These are phyloP conservation scores for Todiramphus saurophagus DNA, from an alignment of 2,113 vertebrate species.

Conservation along the genomic window DNA sequence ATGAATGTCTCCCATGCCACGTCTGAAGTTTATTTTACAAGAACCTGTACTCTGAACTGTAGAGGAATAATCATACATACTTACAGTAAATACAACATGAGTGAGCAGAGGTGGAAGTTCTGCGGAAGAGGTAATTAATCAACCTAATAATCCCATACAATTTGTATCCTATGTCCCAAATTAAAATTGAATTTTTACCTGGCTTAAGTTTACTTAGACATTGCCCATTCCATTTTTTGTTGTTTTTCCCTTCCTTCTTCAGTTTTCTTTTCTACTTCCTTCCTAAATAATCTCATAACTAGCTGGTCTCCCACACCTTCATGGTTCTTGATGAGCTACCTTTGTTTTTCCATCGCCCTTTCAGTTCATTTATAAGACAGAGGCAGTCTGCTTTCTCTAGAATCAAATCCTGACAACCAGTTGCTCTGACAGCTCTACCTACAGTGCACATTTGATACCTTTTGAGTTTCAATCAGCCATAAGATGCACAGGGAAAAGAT, in stretches of 20 bases:
- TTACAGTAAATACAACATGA: not conserved
- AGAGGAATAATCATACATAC: not conserved
- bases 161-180: not conserved
- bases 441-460: not conserved
- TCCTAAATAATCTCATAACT: not conserved
- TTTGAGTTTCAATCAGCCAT: not conserved
- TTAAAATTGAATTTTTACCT: not conserved
- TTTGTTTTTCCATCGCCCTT: not conserved
- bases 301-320: not conserved
- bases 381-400: not conserved
- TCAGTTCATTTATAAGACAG: not conserved
- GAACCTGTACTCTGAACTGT: not conserved
- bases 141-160: not conserved
- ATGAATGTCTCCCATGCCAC: not conserved
- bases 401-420: not conserved
- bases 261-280: not conserved
- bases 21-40: not conserved
- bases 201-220: not conserved
- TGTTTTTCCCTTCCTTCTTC: not conserved
- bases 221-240: not conserved
- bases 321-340: not conserved
- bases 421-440: constrained; percentile 7
- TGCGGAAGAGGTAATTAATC: not conserved
- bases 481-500: not conserved
- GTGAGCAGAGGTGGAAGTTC: not conserved